Evolutionary conservation across 2,113 vertebrate genomes (phyloP).

Genomic region (Eclectus roratus): DNA sequence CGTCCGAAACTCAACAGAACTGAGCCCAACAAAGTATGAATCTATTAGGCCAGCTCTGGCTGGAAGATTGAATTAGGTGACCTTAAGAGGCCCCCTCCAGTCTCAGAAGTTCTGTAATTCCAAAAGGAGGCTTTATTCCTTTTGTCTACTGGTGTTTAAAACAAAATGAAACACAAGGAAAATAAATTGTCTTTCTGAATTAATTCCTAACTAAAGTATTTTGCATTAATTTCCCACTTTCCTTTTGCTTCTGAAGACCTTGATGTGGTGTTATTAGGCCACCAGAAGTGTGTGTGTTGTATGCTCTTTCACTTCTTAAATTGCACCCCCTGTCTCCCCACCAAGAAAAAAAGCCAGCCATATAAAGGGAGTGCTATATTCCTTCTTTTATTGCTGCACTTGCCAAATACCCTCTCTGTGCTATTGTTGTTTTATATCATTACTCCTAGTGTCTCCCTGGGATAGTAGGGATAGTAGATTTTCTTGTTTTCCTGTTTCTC

Average conservation of each 20-base stretch:
- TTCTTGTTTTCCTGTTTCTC: background rate
- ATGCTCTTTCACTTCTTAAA: background rate
- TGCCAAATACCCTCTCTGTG: background rate
- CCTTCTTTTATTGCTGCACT: background rate
- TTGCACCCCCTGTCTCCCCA: accelerated
- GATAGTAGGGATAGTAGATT: background rate
- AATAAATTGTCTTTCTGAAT: background rate
- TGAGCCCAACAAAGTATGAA: background rate
- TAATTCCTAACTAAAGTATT: background rate
- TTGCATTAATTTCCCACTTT: background rate
- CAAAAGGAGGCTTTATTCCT: background rate
- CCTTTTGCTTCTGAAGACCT: background rate
- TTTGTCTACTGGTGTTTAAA: background rate
- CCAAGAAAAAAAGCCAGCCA: background rate
- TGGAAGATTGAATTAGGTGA: background rate
- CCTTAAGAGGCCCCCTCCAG: background rate
- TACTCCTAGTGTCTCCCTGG: background rate
- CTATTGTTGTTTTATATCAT: background rate
- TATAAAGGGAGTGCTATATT: background rate
- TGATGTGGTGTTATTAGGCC: background rate
- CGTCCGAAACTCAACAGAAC: background rate
- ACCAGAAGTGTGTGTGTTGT: background rate
- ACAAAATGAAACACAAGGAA: background rate
- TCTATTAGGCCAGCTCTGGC: background rate
- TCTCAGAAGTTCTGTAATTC: background rate